Conservation (phyloP, 2,113 vertebrate genomes). For the Lophochroa leadbeateri region DNA sequence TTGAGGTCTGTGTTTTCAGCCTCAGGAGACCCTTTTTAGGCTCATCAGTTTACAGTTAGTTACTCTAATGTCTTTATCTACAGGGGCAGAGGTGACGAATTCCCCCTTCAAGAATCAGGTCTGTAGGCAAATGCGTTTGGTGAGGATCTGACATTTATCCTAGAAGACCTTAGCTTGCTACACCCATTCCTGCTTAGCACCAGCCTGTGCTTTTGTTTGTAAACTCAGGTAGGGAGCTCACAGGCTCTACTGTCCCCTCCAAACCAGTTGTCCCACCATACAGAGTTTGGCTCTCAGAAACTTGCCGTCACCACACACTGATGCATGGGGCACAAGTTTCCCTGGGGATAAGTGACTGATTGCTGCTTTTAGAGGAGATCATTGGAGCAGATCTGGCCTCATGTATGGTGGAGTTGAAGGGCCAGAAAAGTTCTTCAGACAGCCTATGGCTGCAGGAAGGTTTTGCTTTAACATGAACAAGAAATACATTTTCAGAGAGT, state of each 20-base stretch:
- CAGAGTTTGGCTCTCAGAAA: background rate
- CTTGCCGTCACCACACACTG: background rate
- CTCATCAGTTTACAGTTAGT: background rate
- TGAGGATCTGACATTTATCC: background rate
- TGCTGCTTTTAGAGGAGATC: background rate
- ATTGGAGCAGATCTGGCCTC: background rate
- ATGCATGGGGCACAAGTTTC: background rate
- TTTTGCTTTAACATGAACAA: background rate
- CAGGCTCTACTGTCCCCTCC: background rate
- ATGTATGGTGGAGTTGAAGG: fast-evolving
- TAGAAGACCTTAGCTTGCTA: background rate
- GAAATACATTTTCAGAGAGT: background rate
- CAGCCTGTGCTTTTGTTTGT: background rate
- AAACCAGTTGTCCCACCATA: background rate
- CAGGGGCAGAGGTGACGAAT: background rate
- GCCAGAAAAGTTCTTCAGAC: background rate
- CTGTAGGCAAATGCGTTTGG: background rate
- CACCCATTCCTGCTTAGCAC: background rate
- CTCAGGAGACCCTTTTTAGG: background rate
- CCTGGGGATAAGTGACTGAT: background rate
- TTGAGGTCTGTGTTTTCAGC: background rate
- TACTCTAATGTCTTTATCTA: background rate
- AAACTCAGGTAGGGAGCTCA: background rate
- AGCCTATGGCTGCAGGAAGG: background rate
- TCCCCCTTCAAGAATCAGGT: background rate